Percentiles rank a stretch among this genome's conserved stretches.
phyloP scores from a whole-genome alignment of 2,113 vertebrate genomes.

The Misgurnus anguillicaudatus region DNA sequence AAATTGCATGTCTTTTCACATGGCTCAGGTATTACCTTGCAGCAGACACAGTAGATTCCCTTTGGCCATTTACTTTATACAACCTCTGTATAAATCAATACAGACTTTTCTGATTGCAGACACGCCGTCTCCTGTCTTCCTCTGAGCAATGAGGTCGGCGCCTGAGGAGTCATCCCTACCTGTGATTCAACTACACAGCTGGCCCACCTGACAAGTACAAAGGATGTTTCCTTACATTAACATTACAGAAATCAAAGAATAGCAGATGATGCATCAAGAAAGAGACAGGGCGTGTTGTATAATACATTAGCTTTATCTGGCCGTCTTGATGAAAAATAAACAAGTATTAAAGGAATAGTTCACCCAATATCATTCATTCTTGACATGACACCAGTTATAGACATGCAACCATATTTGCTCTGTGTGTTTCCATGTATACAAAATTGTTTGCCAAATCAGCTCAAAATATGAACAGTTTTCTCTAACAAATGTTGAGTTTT shows the following conservation, averaged over 20 bases:
- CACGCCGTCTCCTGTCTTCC: constrained; percentile 5
- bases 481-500: no score
- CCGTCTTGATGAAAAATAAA: constrained; percentile 37
- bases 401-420: no score
- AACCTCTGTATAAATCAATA: constrained; percentile 62
- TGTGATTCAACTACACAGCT: constrained; percentile 1
- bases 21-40: no score
- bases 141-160: constrained; percentile 6
- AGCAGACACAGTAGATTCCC: constrained; percentile 71
- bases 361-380: no score
- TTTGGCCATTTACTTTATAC: constrained; percentile 65
- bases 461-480: no score
- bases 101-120: constrained; percentile 59
- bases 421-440: constrained; percentile 25
- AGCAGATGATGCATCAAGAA: background rate
- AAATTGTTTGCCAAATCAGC: no score
- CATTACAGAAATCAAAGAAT: constrained; percentile 10
- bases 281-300: background rate
- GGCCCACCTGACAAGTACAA: constrained; percentile 8
- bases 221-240: constrained; percentile 7
- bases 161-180: constrained; percentile 25
- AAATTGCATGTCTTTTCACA: background rate
- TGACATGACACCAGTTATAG: no score
- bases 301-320: background rate
- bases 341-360: constrained; percentile 38